These are phyloP conservation scores for Synanthedon vespiformis DNA, from an alignment of 2,888 invertebrate genomes.

Conservation along the genomic window DNA sequence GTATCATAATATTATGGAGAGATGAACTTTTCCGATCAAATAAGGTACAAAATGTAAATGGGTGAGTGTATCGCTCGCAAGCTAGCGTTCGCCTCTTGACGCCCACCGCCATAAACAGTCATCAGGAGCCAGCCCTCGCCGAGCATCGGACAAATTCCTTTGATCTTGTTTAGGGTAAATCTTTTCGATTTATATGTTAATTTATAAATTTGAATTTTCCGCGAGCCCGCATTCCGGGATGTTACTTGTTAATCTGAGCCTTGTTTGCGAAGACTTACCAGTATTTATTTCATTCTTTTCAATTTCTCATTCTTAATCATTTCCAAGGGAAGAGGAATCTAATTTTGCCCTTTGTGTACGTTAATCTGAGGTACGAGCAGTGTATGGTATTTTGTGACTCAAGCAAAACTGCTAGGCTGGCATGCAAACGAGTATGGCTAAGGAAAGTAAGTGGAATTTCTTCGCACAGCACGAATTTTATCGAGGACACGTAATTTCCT, in stretches of 20 bases:
- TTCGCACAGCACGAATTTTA: conserved; percentile 58
- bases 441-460: conserved; percentile 39
- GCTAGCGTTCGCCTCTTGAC: conserved; percentile 20
- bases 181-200: conserved; percentile 69
- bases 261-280: conserved; percentile 26
- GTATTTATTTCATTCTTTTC: conserved; percentile 27
- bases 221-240: conserved; percentile 36
- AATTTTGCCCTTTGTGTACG: background rate
- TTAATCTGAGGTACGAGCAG: background rate
- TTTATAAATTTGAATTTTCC: conserved; percentile 62
- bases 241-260: conserved; percentile 47
- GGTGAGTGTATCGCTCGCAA: conserved; percentile 20
- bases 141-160: conserved; percentile 59
- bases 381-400: background rate
- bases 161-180: conserved; percentile 66
- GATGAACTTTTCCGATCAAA: conserved; percentile 27
- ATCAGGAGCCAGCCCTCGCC: conserved; percentile 37
- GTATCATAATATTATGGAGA: conserved; percentile 14
- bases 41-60: conserved; percentile 37
- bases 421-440: conserved; percentile 42
- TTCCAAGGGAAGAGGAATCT: background rate
- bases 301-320: conserved; percentile 1
- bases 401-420: conserved; percentile 18
- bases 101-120: conserved; percentile 45
- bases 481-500: conserved; percentile 58